Evolutionary conservation across 1,140 invertebrate species (phyloP).

Genomic region (Drosophila takahashii): DNA sequence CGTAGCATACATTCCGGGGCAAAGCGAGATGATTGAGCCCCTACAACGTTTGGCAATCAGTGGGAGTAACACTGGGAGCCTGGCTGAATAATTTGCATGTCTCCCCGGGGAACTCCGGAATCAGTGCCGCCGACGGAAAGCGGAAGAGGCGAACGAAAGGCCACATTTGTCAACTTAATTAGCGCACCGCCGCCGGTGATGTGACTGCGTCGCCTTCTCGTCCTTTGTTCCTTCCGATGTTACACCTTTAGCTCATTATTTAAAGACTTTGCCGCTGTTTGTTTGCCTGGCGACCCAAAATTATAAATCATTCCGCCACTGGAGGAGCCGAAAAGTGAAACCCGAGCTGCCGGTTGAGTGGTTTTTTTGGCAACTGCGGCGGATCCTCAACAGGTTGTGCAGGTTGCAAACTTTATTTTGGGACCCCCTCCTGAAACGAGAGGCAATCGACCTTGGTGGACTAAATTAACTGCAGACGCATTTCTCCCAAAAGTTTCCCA

Average conservation of each 20-base stretch:
- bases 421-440: not conserved
- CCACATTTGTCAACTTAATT: constrained; percentile 79
- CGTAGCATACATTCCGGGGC: constrained; percentile 15
- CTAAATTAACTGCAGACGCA: constrained; percentile 5
- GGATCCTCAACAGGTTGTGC: constrained; percentile 29
- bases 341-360: not conserved
- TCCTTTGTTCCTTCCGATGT: constrained; percentile 33
- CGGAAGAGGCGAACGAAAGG: not conserved
- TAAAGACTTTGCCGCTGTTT: constrained; percentile 48
- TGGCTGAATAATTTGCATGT: constrained; percentile 54
- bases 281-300: constrained; percentile 32
- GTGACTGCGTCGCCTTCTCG: constrained; percentile 14
- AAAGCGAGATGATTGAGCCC: constrained; percentile 37
- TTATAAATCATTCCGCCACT: constrained; percentile 47
- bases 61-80: constrained; percentile 5
- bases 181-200: constrained; percentile 27
- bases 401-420: constrained; percentile 3
- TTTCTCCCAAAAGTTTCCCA: not conserved
- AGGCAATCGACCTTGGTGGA: constrained; percentile 1
- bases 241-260: constrained; percentile 77
- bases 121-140: constrained; percentile 30
- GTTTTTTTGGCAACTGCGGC: constrained; percentile 2
- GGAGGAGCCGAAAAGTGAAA: constrained; percentile 7
- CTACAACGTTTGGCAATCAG: constrained; percentile 51
- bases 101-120: constrained; percentile 31